Base-by-base conservation (phyloP, 2,888 invertebrate genomes). In the Electrophaes corylata region DNA sequence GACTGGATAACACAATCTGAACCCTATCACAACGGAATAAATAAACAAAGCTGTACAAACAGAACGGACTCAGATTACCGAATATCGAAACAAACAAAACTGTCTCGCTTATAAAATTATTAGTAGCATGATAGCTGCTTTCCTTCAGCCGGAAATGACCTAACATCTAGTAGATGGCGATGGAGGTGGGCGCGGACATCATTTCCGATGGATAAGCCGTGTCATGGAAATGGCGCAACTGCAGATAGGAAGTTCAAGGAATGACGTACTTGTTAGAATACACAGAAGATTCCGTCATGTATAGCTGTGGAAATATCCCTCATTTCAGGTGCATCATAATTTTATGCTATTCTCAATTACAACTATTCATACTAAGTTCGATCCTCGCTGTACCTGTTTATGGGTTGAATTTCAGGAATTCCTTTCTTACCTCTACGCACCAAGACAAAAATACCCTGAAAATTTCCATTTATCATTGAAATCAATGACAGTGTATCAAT, bases 71-170 rank as follows among this genome's bases (percentile, higher is more conserved):
- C n/a, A n/a, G n/a, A n/a, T n/a, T n/a, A n/a, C n/a, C n/a, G n/a
- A n/a, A n/a, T n/a, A n/a, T n/a, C n/a, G n/a, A 26, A 26, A 0
- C 5, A 26, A 12, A 33, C 12, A 14, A 31, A 35, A 35, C 35
- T 6, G 12, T 35, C 11, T 31, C n/a, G n/a, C n/a, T 5, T 1
- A 12, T 35, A 14, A 2, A 14, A 35, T 6, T 40, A 16, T 40
- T 19, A 19, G 18, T 18, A 40, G 40, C 4, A 40, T 48, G 41
- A 57, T 26, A 37, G 40, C 49, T 44, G 33, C 43, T 43, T 43
- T 54, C 49, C 39, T 55, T 35, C 11, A 50, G 43, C 43, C 59
- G 59, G 59, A 60, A 51, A 60, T 55, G 31, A 40, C 39, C 23
- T 16, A 29, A 29, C 26, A 10, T 48, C 40, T n/a, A 31, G 23